Percentiles rank a stretch among this genome's conserved stretches.
phyloP scores from a whole-genome alignment of 2,113 vertebrate genomes.

The Garra rufa region DNA sequence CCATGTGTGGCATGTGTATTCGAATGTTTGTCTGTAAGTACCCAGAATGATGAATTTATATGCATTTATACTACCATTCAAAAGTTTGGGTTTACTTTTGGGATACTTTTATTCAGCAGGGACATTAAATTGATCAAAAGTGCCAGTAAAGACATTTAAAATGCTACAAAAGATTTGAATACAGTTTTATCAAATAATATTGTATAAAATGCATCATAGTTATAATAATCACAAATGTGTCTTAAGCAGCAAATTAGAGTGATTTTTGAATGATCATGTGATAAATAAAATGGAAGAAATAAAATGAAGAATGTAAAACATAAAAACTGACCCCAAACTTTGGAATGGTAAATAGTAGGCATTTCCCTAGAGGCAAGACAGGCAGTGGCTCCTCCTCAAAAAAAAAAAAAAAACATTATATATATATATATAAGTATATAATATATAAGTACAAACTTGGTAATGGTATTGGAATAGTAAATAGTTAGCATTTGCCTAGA shows the following conservation, averaged over 20 bases:
- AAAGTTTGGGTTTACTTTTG: not conserved
- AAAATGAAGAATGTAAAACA: too few species aligned
- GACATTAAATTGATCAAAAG: not conserved
- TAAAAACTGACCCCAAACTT: too few species aligned
- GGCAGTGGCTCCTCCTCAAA: too few species aligned
- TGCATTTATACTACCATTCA: not conserved
- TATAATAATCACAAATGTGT: not conserved
- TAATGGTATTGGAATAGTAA: too few species aligned
- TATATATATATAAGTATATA: too few species aligned
- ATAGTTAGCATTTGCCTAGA: too few species aligned
- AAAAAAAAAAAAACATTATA: too few species aligned
- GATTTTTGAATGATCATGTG: not conserved
- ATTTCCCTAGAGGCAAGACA: too few species aligned
- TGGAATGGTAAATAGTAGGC: not conserved
- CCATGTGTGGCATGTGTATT: conserved; percentile 74
- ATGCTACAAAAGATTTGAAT: not conserved
- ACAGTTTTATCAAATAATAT: not conserved
- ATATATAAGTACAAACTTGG: too few species aligned
- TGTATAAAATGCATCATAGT: not conserved
- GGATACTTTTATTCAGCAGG: not conserved
- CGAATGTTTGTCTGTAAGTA: conserved; percentile 70
- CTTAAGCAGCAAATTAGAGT: not conserved
- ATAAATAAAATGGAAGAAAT: too few species aligned
- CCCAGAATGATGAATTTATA: not conserved
- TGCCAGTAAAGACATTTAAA: not conserved